Evolutionary conservation across 2,888 invertebrate species (phyloP).

Genomic region (Drosophila melanocephala): DNA sequence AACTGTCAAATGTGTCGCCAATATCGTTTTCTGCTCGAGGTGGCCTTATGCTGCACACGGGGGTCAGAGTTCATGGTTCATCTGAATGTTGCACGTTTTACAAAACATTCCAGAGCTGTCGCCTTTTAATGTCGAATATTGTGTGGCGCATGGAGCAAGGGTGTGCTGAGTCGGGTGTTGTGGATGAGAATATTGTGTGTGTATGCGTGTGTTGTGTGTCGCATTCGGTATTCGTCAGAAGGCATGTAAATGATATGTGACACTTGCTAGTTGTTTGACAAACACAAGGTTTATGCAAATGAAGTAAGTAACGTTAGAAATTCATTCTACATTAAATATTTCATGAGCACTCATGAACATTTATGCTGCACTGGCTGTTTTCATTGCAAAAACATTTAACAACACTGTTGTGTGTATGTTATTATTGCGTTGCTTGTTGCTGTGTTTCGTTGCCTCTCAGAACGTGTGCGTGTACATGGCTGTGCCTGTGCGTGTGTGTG

Average conservation of each 20-base stretch:
- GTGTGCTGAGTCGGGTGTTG: neutral
- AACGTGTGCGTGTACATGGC: no score
- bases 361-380: conserved; percentile 41
- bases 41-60: neutral
- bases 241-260: conserved; percentile 57
- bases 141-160: neutral
- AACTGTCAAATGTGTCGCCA: conserved; percentile 14
- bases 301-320: conserved; percentile 59
- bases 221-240: conserved; percentile 31
- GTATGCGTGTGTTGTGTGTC: conserved; percentile 3
- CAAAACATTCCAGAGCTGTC: conserved; percentile 10
- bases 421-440: conserved; percentile 18
- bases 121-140: conserved; percentile 12
- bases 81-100: conserved; percentile 10
- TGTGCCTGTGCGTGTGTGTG: neutral
- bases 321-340: conserved; percentile 73
- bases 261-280: conserved; percentile 52
- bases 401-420: conserved; percentile 11
- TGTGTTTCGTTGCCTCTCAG: neutral
- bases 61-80: conserved; percentile 9
- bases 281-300: conserved; percentile 72
- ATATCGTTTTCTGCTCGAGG: neutral
- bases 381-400: conserved; percentile 46
- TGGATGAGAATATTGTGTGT: conserved; percentile 5
- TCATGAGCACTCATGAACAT: conserved; percentile 64